Conservation (phyloP, 2,113 vertebrate species). For the Mormoops blainvillei region DNA sequence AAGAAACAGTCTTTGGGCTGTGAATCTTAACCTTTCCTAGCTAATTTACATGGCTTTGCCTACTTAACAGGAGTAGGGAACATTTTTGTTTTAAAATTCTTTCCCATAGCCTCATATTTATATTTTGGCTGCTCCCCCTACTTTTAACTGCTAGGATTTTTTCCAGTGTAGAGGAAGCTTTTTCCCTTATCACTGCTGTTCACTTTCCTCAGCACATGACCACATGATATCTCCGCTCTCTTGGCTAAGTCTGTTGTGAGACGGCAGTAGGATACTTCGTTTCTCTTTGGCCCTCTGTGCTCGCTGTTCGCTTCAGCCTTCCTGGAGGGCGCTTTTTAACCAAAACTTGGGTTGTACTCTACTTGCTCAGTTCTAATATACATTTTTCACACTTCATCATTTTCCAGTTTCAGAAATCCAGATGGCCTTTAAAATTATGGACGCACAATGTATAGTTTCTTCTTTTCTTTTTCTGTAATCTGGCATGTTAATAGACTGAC, state of each 20-base stretch:
- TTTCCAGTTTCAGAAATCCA: conserved; percentile 42
- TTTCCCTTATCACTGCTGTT: not conserved
- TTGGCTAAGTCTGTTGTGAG: not conserved
- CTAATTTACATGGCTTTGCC: conserved; percentile 29
- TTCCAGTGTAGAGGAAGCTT: not conserved
- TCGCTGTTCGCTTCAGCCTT: not conserved
- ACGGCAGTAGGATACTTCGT: not conserved
- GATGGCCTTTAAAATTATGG: conserved; percentile 18
- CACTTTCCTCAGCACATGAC: not conserved
- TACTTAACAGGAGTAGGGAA: conserved; percentile 26
- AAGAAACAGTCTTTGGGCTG: not conserved
- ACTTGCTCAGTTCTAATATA: not conserved
- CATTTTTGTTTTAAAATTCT: conserved; percentile 36
- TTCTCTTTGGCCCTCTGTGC: not conserved
- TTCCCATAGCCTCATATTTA: conserved; percentile 47
- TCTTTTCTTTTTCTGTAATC: not conserved
- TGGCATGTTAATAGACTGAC: not conserved
- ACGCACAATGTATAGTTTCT: not conserved
- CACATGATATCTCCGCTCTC: not conserved
- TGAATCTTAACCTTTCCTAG: not conserved
- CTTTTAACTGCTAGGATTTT: conserved; percentile 16
- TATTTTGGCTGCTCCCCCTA: conserved; percentile 42
- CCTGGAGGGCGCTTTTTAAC: conserved; percentile 9
- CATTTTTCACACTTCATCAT: not conserved
- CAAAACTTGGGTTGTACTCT: not conserved